These are phyloP conservation scores for Ptycholaimellus sp. DNA, from an alignment of 2,888 invertebrate species.

Conservation along the genomic window DNA sequence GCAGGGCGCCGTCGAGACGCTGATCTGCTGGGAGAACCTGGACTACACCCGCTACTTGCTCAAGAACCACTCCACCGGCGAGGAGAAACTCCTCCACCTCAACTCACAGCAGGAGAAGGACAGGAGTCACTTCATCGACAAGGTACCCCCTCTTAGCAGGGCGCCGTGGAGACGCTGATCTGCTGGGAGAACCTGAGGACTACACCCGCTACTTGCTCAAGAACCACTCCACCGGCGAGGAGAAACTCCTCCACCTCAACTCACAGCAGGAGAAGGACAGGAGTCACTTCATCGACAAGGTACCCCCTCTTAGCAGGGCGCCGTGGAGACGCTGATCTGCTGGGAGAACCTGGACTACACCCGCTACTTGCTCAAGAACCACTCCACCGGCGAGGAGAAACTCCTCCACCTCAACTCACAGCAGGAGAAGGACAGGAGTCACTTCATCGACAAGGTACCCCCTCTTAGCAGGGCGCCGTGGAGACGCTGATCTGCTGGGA, in stretches of 20 bases:
- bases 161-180: too few species aligned
- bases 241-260: slow-evolving; percentile 74
- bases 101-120: slow-evolving; percentile 97
- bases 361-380: slow-evolving; percentile 79
- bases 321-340: slow-evolving; percentile 92
- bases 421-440: slow-evolving; percentile 94
- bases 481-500: slow-evolving; percentile 99
- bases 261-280: slow-evolving; percentile 98
- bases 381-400: slow-evolving; percentile 54
- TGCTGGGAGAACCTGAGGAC: too few species aligned
- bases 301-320: too few species aligned
- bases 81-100: slow-evolving; percentile 72
- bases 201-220: too few species aligned
- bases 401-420: slow-evolving; percentile 84
- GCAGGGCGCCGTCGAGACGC: slow-evolving; percentile 87
- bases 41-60: slow-evolving; percentile 89
- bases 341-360: slow-evolving; percentile 99
- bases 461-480: slow-evolving; percentile 83
- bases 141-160: too few species aligned
- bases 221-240: too few species aligned
- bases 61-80: slow-evolving; percentile 57
- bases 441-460: slow-evolving; percentile 94
- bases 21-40: slow-evolving; percentile 98
- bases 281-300: slow-evolving; percentile 89
- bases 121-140: slow-evolving; percentile 92